A percentile compares a stretch with the other conserved stretches of the same genome.
Evolutionary conservation across 2,888 invertebrate species (phyloP).

Genomic region (Lapara coniferarum): DNA sequence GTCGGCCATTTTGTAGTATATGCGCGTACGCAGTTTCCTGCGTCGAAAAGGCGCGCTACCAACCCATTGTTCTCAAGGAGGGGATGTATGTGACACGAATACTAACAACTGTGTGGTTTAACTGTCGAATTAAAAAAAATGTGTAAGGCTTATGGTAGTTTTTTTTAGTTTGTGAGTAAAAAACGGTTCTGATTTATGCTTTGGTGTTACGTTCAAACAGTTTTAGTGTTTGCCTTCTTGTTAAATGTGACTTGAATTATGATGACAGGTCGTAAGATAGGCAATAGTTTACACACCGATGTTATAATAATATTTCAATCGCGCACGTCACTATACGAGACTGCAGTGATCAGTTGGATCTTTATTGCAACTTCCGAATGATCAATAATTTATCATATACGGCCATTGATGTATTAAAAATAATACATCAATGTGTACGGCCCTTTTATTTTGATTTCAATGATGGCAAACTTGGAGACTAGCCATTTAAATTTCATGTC

Average conservation of each 20-base stretch:
- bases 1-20: constrained; percentile 68
- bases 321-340: too few relatives aligned
- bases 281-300: neutral
- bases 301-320: too few relatives aligned
- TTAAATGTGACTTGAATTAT: constrained; percentile 25
- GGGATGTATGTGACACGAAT: constrained; percentile 76
- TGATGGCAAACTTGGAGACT: too few relatives aligned
- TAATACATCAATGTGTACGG: too few relatives aligned
- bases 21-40: constrained; percentile 79
- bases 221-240: constrained; percentile 24
- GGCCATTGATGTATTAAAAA: too few relatives aligned
- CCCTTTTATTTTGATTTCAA: too few relatives aligned
- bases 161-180: constrained; percentile 19
- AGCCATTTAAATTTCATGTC: too few relatives aligned
- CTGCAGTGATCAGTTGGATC: too few relatives aligned
- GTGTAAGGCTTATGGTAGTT: constrained; percentile 45
- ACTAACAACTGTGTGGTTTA: constrained; percentile 54
- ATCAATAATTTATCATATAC: too few relatives aligned
- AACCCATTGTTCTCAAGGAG: constrained; percentile 75
- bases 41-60: constrained; percentile 78
- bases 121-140: constrained; percentile 67
- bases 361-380: too few relatives aligned
- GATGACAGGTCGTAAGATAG: neutral
- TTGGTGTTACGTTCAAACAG: constrained; percentile 33
- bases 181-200: constrained; percentile 24